Evolutionary conservation across 1,140 invertebrate genomes (phyloP), one percentile per base, ranked within the genome.

Genomic region (Acarapis woodi): DNA sequence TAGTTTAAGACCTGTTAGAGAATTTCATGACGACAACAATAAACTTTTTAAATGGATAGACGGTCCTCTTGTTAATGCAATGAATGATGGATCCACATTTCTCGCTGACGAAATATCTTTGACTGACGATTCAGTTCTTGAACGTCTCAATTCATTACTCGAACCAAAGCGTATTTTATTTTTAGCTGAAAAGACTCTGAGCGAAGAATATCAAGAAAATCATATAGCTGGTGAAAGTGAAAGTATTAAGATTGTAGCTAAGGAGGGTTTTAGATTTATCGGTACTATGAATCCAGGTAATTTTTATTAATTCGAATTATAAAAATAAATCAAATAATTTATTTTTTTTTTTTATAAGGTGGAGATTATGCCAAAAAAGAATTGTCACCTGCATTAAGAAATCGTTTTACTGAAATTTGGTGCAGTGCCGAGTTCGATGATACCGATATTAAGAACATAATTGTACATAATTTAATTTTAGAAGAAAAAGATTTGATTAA

Each of bases 231-330:
- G n/a, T n/a, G n/a, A n/a, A n/a, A n/a, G n/a, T n/a, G 44, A 54
- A n/a, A 42, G 42, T 31, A 25, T 35, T 10, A 47, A 61, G 23
- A 65, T 82, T 24, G 58, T 61, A 22, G 88, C 90, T 0, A 49
- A 68, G 41, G 47, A 66, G 10, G 63, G 67, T 9, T 99, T 99
- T 53, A 67, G 78, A 42, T 78, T 97, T 47, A 66, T 97, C 38
- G 82, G 82, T 5, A 99, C 93, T 0, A 99, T 99, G 93, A 99
- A 99, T 62, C 93, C 93, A 16, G 87, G n/a, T n/a, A n/a, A n/a
- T n/a, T n/a, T n/a, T n/a, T n/a, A n/a, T n/a, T n/a, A n/a, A n/a
- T n/a, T n/a, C n/a, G n/a, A n/a, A n/a, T n/a, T n/a, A n/a, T n/a
- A n/a, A n/a, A n/a, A n/a, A n/a, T n/a, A n/a, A n/a, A n/a, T n/a